Evolutionary conservation across 1,140 invertebrate species (phyloP).

Genomic region (Tetramorium parvispinum): DNA sequence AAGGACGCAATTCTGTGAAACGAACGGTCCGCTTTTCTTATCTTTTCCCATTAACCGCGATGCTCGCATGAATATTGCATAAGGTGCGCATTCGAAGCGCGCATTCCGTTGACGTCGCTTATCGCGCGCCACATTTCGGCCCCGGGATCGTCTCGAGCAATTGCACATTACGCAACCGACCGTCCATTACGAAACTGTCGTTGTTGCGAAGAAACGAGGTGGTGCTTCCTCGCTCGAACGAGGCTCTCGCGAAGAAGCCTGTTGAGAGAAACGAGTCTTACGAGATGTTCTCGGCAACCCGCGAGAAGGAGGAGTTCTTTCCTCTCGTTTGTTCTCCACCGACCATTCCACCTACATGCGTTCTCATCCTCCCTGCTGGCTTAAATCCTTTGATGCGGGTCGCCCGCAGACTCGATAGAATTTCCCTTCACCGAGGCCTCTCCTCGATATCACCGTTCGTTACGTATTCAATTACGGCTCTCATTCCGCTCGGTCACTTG

Average conservation of each 20-base stretch:
- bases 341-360: constrained; percentile 38
- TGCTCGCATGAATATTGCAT: constrained; percentile 49
- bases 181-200: constrained; percentile 42
- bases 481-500: constrained; percentile 12
- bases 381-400: constrained; percentile 46
- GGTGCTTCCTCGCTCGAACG: neutral
- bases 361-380: constrained; percentile 43
- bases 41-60: constrained; percentile 23
- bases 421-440: constrained; percentile 30
- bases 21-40: constrained; percentile 18
- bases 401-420: constrained; percentile 33
- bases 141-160: constrained; percentile 18
- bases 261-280: constrained; percentile 29
- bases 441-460: constrained; percentile 22
- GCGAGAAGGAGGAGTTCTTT: constrained; percentile 27
- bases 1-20: neutral
- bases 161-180: constrained; percentile 26
- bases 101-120: neutral
- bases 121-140: constrained; percentile 22
- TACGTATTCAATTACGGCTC: constrained; percentile 25
- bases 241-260: neutral
- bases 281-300: constrained; percentile 6
- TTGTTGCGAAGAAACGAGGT: constrained; percentile 31
- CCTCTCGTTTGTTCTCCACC: constrained; percentile 51
- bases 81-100: constrained; percentile 29